Percentiles rank a stretch among this genome's conserved stretches.
These are phyloP conservation scores for Takifugu rubripes DNA, from an alignment of 2,797 vertebrate genomes.

Conservation along the genomic window DNA sequence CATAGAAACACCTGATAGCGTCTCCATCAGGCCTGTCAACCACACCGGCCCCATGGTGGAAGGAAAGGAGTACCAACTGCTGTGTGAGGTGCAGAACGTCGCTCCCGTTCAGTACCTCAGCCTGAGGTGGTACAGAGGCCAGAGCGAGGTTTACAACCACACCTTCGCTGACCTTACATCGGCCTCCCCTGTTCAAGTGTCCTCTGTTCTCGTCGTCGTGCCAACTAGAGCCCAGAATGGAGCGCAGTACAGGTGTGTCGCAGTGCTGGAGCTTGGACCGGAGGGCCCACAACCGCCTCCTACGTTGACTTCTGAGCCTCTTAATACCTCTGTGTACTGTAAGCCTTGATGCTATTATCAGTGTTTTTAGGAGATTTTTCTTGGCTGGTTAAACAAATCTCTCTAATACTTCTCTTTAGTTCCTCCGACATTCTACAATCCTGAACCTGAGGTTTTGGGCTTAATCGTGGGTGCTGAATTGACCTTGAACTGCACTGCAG, in stretches of 20 bases:
- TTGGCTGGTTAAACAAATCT: no score
- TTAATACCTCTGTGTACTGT: conserved; percentile 66
- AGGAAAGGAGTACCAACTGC: conserved; percentile 76
- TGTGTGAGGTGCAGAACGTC: conserved; percentile 81
- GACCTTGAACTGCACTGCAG: conserved; percentile 69
- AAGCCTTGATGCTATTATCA: conserved; percentile 34
- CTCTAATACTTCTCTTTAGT: conserved; percentile 33
- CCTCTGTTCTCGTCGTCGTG: conserved; percentile 74
- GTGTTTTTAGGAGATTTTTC: no score
- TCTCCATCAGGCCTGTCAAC: conserved; percentile 74
- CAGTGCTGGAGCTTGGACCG: conserved; percentile 70
- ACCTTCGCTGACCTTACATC: conserved; percentile 77
- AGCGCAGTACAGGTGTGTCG: conserved; percentile 69
- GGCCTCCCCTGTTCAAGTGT: conserved; percentile 77
- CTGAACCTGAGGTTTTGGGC: conserved; percentile 61
- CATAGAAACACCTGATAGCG: conserved; percentile 76
- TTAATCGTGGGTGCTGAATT: conserved; percentile 48
- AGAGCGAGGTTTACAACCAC: conserved; percentile 76
- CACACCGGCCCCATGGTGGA: conserved; percentile 76
- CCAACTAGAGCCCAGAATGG: conserved; percentile 71
- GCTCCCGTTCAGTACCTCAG: conserved; percentile 82
- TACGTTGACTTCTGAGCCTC: conserved; percentile 54
- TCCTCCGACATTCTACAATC: conserved; percentile 61
- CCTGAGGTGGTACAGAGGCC: conserved; percentile 77
- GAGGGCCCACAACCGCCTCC: conserved; percentile 69